Conservation (phyloP, 2,888 invertebrate genomes). For the Drosophila rubida region DNA sequence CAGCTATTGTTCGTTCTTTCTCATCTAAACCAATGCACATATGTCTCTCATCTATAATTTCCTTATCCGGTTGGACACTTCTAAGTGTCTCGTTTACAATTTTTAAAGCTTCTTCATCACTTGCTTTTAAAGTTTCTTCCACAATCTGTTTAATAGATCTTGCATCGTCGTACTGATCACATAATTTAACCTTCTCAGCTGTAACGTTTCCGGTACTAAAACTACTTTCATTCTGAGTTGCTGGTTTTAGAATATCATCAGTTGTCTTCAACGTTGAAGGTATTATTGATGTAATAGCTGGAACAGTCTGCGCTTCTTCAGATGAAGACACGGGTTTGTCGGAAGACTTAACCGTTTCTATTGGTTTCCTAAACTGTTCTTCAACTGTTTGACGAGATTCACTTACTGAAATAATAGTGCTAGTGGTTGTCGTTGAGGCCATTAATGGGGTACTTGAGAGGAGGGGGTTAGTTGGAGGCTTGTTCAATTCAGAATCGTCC, state of each 20-base stretch:
- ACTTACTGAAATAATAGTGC: background rate
- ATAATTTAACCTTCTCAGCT: background rate
- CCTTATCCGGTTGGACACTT: constrained; percentile 39
- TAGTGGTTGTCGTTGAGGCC: background rate
- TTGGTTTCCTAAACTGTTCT: background rate
- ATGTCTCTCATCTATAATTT: background rate
- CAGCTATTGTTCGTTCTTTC: constrained; percentile 48
- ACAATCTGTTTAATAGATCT: constrained; percentile 69
- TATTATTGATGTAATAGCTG: too few species aligned
- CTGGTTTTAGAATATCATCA: too few species aligned
- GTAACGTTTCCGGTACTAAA: too few species aligned
- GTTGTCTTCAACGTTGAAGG: too few species aligned
- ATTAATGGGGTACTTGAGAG: background rate
- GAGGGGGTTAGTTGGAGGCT: background rate
- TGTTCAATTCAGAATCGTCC: background rate
- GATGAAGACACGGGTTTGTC: background rate
- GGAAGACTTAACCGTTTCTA: background rate
- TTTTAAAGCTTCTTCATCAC: constrained; percentile 66
- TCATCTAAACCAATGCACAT: constrained; percentile 1
- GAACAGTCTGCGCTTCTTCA: background rate
- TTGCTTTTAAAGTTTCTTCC: constrained; percentile 66
- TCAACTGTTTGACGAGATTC: background rate
- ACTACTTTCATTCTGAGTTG: background rate
- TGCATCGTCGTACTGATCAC: constrained; percentile 32
- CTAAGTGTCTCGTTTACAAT: constrained; percentile 64